phyloP scores from a whole-genome alignment of 2,113 vertebrate species.

The Etia nguti region DNA sequence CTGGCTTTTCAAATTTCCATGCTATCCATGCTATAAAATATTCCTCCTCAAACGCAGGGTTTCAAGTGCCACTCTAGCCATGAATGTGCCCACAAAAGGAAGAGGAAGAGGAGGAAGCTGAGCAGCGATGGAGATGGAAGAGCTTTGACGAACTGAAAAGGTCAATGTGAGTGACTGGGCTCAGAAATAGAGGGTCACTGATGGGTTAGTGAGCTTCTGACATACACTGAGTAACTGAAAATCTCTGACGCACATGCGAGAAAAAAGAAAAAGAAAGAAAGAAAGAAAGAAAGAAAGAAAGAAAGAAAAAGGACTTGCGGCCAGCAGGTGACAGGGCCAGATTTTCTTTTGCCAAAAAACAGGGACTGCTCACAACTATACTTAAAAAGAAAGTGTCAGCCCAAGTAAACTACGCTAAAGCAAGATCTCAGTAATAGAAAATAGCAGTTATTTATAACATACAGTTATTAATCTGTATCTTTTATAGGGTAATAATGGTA shows the following conservation, averaged over 20 bases:
- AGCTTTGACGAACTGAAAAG: constrained; percentile 21
- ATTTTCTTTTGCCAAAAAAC: not conserved
- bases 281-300: not conserved
- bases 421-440: not conserved
- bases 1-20: not conserved
- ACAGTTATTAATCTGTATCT: not conserved
- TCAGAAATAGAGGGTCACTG: constrained; percentile 16
- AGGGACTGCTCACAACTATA: not conserved
- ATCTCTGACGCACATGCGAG: not conserved
- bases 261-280: not conserved
- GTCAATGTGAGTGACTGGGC: constrained; percentile 6
- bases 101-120: not conserved
- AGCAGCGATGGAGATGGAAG: not conserved
- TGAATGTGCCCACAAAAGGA: constrained; percentile 17
- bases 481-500: not conserved
- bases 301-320: not conserved
- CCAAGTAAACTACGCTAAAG: not conserved
- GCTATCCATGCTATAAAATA: not conserved
- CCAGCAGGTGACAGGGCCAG: not conserved
- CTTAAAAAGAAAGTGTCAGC: no score
- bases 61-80: constrained; percentile 4
- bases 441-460: not conserved
- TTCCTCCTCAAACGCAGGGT: not conserved
- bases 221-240: not conserved
- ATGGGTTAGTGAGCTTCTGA: not conserved